Percentiles rank a stretch among this genome's conserved stretches.
These are phyloP conservation scores for Trachelus stipa DNA, from an alignment of 2,888 invertebrate species.

Conservation along the genomic window DNA sequence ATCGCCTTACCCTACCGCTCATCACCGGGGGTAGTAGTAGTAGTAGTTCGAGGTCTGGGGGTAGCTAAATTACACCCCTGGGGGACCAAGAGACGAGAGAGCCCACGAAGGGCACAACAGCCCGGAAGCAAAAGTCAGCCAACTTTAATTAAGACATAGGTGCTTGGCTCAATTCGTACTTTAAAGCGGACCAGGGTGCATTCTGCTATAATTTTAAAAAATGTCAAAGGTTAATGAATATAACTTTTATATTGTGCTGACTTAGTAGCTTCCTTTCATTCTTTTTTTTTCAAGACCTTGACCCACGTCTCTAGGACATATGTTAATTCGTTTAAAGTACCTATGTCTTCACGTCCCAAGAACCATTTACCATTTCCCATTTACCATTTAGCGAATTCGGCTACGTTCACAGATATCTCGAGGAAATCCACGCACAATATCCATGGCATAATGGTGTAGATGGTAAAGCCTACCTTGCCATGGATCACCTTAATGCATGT, in stretches of 20 bases:
- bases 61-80: slow-evolving; percentile 54
- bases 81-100: slow-evolving; percentile 46
- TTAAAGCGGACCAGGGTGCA: not conserved
- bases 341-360: not conserved
- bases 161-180: not conserved
- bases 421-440: slow-evolving; percentile 40
- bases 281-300: not conserved
- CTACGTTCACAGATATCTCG: slow-evolving; percentile 22
- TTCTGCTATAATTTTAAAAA: not conserved
- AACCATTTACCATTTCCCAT: not conserved
- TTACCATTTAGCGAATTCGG: slow-evolving; percentile 25
- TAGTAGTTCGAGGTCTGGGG: slow-evolving; percentile 18
- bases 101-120: slow-evolving; percentile 39
- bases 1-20: not conserved
- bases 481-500: slow-evolving; percentile 51
- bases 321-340: not conserved
- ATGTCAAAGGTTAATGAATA: not conserved
- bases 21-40: slow-evolving; percentile 13
- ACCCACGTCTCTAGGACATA: not conserved
- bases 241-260: not conserved
- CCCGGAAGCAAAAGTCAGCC: slow-evolving; percentile 47
- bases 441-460: slow-evolving; percentile 25
- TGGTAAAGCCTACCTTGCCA: slow-evolving; percentile 23
- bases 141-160: slow-evolving; percentile 57
- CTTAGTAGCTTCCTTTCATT: not conserved